phyloP scores from a whole-genome alignment of 1,140 invertebrate genomes.

The Pomphorhynchus laevis region DNA sequence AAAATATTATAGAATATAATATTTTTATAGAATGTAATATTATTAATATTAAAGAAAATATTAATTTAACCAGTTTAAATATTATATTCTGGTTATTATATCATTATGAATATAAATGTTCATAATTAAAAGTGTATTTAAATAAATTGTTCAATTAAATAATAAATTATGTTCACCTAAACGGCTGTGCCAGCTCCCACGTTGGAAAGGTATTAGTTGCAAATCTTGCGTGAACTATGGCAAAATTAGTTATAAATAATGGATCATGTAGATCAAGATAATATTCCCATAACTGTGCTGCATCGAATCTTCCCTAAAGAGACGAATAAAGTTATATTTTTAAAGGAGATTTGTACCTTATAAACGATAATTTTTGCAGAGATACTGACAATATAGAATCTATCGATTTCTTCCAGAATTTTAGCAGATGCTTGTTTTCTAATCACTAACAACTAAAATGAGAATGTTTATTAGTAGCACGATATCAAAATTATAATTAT shows the following conservation, averaged over 20 bases:
- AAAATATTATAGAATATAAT: too few species aligned
- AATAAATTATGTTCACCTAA: slow-evolving; percentile 30
- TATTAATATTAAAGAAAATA: too few species aligned
- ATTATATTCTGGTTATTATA: not conserved
- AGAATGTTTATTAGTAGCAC: too few species aligned
- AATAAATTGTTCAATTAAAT: slow-evolving; percentile 3
- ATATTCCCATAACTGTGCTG: slow-evolving; percentile 61
- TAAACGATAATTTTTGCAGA: not conserved
- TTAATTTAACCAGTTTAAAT: slow-evolving; percentile 3
- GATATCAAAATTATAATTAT: too few species aligned
- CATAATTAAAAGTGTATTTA: slow-evolving; percentile 6
- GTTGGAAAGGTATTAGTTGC: slow-evolving; percentile 94
- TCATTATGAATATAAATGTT: slow-evolving; percentile 1
- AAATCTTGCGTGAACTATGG: slow-evolving; percentile 73
- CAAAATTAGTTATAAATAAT: slow-evolving; percentile 58
- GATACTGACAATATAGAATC: not conserved
- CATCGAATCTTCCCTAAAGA: slow-evolving; percentile 47
- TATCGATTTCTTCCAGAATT: too few species aligned
- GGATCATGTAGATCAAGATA: slow-evolving; percentile 34
- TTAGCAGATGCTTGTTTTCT: too few species aligned
- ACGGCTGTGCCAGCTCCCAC: slow-evolving; percentile 91
- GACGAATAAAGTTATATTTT: not conserved
- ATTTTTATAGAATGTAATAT: too few species aligned
- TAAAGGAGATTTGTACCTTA: not conserved
- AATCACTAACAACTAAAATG: too few species aligned